Evolutionary conservation across 1,140 invertebrate genomes (phyloP).

Genomic region (Ceratina japonica): DNA sequence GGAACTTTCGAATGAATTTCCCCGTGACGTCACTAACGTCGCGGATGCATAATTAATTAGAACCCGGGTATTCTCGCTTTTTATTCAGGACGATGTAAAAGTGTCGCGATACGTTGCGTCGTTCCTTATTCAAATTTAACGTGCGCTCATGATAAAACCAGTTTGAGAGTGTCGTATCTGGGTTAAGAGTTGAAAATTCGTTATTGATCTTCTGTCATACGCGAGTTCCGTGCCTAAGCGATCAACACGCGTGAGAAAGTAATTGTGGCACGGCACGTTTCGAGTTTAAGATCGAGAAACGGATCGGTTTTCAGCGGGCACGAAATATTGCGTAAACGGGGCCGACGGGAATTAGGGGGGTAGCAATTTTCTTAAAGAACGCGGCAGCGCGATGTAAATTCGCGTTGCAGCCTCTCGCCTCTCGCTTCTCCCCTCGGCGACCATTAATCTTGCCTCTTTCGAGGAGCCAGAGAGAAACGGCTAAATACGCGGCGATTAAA

Average conservation of each 20-base stretch:
- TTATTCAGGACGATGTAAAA: not conserved
- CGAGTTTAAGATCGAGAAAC: not conserved
- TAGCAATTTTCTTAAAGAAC: slow-evolving; percentile 50
- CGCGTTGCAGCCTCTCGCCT: slow-evolving; percentile 31
- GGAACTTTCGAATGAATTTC: not conserved
- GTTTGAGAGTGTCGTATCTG: not conserved
- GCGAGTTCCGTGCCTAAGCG: not conserved
- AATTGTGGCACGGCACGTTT: slow-evolving; percentile 2
- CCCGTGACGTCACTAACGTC: not conserved
- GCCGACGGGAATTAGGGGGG: slow-evolving; percentile 32
- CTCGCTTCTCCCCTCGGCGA: not conserved
- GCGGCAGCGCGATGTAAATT: slow-evolving; percentile 44
- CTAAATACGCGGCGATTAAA: slow-evolving; percentile 60
- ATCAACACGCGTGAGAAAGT: not conserved
- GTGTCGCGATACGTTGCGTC: not conserved
- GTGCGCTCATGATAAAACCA: too few relatives aligned
- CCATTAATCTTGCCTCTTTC: slow-evolving; percentile 40
- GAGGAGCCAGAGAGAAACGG: slow-evolving; percentile 17
- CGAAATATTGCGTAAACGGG: slow-evolving; percentile 27
- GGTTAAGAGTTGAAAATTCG: not conserved
- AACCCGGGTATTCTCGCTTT: slow-evolving; percentile 18
- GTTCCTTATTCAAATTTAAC: too few relatives aligned
- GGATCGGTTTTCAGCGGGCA: slow-evolving; percentile 16
- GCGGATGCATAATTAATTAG: slow-evolving; percentile 25
- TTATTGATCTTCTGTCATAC: too few relatives aligned